Evolutionary conservation across 92 coral and sea anemone genomes (phyloP).

Genomic region (Epizoanthus fatuus): DNA sequence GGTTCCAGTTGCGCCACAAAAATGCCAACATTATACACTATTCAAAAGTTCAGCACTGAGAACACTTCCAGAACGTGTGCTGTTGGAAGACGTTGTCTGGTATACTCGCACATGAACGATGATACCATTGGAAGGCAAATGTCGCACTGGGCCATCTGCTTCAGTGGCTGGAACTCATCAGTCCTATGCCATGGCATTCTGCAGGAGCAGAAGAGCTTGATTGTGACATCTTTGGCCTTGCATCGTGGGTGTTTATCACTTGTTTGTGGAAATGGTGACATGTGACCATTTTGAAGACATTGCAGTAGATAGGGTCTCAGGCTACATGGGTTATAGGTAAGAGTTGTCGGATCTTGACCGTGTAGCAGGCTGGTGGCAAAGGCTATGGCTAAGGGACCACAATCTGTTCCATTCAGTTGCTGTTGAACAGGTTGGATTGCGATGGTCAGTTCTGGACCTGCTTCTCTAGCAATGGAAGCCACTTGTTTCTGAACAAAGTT

Average conservation of each 20-base stretch:
- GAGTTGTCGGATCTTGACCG: too few relatives aligned
- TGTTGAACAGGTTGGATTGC: too few relatives aligned
- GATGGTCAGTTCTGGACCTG: too few relatives aligned
- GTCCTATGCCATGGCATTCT: slow-evolving; percentile 37
- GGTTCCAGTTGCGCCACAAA: too few relatives aligned
- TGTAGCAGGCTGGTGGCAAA: too few relatives aligned
- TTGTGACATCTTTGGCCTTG: too few relatives aligned
- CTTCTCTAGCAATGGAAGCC: too few relatives aligned
- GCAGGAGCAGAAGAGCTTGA: slow-evolving; percentile 24
- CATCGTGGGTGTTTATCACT: neutral
- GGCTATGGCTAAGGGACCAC: too few relatives aligned
- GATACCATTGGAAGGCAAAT: slow-evolving; percentile 4
- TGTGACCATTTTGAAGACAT: slow-evolving; percentile 32
- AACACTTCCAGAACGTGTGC: slow-evolving; percentile 13
- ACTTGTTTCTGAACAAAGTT: too few relatives aligned
- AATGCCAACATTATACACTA: too few relatives aligned
- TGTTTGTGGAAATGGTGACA: slow-evolving; percentile 47
- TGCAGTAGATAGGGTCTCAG: slow-evolving; percentile 27
- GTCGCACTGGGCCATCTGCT: slow-evolving; percentile 40
- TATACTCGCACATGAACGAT: slow-evolving; percentile 11
- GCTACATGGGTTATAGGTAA: neutral
- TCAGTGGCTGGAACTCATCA: neutral
- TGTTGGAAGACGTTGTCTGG: slow-evolving; percentile 13
- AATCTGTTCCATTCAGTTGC: too few relatives aligned
- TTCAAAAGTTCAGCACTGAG: neutral